Conservation (phyloP, 1,140 invertebrate genomes). For the Leguminivora glycinivorella region DNA sequence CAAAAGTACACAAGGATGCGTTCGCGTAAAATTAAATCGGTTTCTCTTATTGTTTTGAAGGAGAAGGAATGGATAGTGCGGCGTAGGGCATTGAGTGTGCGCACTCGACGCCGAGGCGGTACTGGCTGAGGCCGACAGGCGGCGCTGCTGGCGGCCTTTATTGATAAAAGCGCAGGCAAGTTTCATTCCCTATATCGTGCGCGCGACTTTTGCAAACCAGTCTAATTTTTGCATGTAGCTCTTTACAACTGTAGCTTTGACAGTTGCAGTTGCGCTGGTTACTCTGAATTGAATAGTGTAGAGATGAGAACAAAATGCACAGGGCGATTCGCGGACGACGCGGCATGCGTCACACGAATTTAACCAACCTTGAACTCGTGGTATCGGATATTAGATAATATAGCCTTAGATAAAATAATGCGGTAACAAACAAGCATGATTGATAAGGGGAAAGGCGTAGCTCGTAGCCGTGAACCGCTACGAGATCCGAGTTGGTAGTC, state of each 20-base stretch:
- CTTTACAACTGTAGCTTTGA: neutral
- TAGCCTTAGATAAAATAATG: slow-evolving; percentile 47
- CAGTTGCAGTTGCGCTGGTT: neutral
- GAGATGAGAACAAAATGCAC: slow-evolving; percentile 31
- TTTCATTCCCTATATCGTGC: neutral
- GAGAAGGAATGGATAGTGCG: slow-evolving; percentile 60
- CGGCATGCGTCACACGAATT: slow-evolving; percentile 37
- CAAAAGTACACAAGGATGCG: slow-evolving; percentile 36
- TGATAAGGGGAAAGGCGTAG: slow-evolving; percentile 27
- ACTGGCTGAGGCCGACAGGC: slow-evolving; percentile 60
- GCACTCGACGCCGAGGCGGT: slow-evolving; percentile 54
- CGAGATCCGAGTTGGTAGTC: slow-evolving; percentile 1
- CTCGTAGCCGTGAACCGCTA: slow-evolving; percentile 25
- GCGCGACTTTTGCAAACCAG: neutral
- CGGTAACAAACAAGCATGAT: slow-evolving; percentile 33
- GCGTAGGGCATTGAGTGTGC: slow-evolving; percentile 63
- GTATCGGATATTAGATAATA: slow-evolving; percentile 69
- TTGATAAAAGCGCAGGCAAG: slow-evolving; percentile 70
- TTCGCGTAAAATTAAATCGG: slow-evolving; percentile 36
- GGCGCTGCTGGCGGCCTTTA: slow-evolving; percentile 57
- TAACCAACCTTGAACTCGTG: slow-evolving; percentile 69
- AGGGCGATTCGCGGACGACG: slow-evolving; percentile 42
- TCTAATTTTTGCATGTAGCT: neutral
- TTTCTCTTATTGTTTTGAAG: slow-evolving; percentile 62
- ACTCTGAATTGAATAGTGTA: slow-evolving; percentile 22